phyloP scores from a whole-genome alignment of 2,888 invertebrate genomes.

The Mystacides longicornis region DNA sequence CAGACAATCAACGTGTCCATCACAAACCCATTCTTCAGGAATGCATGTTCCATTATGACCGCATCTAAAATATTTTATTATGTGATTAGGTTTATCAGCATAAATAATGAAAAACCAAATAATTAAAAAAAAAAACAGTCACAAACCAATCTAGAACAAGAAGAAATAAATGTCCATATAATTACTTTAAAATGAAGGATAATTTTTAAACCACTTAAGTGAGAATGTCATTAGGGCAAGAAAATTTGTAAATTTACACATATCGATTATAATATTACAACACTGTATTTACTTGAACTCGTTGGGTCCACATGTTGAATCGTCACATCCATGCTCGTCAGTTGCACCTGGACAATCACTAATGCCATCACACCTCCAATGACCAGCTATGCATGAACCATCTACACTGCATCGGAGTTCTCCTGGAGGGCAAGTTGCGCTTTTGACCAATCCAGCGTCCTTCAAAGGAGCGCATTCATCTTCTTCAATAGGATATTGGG shows the following conservation, averaged over 20 bases:
- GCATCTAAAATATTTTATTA: slow-evolving; percentile 32
- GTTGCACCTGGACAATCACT: slow-evolving; percentile 55
- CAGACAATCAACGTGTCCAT: slow-evolving; percentile 44
- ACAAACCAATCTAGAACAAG: too few relatives aligned
- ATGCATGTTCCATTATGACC: slow-evolving; percentile 37
- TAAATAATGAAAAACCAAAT: too few relatives aligned
- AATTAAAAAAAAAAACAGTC: too few relatives aligned
- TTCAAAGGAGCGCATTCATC: slow-evolving; percentile 45
- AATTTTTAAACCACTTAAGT: too few relatives aligned
- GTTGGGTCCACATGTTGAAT: slow-evolving; percentile 32
- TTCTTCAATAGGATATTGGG: slow-evolving; percentile 49
- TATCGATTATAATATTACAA: too few relatives aligned
- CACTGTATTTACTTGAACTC: slow-evolving; percentile 40
- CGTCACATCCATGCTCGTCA: slow-evolving; percentile 51
- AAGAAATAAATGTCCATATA: too few relatives aligned
- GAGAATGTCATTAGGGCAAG: too few relatives aligned
- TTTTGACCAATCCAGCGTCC: slow-evolving; percentile 24
- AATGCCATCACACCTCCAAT: slow-evolving; percentile 58
- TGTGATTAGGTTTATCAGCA: too few relatives aligned
- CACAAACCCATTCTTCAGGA: slow-evolving; percentile 41
- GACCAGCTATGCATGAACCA: slow-evolving; percentile 52
- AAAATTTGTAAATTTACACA: too few relatives aligned
- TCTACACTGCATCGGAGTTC: slow-evolving; percentile 52
- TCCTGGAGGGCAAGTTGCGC: slow-evolving; percentile 41
- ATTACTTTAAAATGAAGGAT: too few relatives aligned